Conservation (phyloP, 2,888 invertebrate species). For the Agriopis aurantiaria region DNA sequence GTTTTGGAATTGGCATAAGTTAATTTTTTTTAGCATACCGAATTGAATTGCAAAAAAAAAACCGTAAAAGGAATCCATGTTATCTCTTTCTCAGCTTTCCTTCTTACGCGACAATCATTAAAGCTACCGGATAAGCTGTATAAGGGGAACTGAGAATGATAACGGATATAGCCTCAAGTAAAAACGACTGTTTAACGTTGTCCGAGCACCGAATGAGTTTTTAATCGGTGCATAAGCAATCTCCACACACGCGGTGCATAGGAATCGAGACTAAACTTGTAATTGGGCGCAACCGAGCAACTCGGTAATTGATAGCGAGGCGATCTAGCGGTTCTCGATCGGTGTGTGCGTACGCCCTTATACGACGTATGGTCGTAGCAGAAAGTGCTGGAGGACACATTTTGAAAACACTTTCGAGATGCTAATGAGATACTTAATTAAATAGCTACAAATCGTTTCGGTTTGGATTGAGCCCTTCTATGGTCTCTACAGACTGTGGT, state of each 20-base stretch:
- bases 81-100: constrained; percentile 1
- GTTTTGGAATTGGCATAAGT: no score
- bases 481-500: background rate
- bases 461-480: background rate
- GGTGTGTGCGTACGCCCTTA: constrained; percentile 71
- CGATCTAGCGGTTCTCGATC: constrained; percentile 78
- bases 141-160: constrained; percentile 24
- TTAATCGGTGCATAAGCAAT: constrained; percentile 60
- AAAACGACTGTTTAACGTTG: constrained; percentile 36
- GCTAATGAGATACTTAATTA: constrained; percentile 11
- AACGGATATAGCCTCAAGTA: constrained; percentile 31
- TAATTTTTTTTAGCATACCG: no score
- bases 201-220: constrained; percentile 45
- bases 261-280: constrained; percentile 79
- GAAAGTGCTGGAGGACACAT: constrained; percentile 21
- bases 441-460: background rate
- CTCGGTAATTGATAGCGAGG: constrained; percentile 81
- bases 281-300: constrained; percentile 82
- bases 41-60: background rate
- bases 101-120: constrained; percentile 23
- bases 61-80: background rate
- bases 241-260: constrained; percentile 67
- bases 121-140: constrained; percentile 22
- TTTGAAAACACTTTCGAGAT: constrained; percentile 10
- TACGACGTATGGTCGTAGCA: constrained; percentile 20